Evolutionary conservation across 1,140 invertebrate species (phyloP).

Genomic region (Helicoverpa zea): DNA sequence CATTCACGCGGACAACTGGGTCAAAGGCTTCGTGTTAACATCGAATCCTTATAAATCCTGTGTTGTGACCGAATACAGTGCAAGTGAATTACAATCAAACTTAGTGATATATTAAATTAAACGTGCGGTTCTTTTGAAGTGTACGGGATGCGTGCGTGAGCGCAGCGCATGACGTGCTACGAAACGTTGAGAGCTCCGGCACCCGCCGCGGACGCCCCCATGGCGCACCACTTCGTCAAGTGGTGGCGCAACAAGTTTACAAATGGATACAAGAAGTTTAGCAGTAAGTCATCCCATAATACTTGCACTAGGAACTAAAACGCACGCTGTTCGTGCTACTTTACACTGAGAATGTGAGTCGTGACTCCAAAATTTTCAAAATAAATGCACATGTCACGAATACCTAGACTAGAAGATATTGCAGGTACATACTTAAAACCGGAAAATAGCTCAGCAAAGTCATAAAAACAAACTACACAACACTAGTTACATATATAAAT

Average conservation of each 20-base stretch:
- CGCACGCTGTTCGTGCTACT: neutral
- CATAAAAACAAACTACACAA: constrained; percentile 31
- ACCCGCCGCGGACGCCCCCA: constrained; percentile 87
- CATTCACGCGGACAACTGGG: constrained; percentile 83
- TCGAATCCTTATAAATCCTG: constrained; percentile 63
- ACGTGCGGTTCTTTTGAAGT: constrained; percentile 83
- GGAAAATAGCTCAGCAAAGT: neutral
- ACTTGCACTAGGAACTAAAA: neutral
- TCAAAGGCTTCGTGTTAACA: constrained; percentile 72
- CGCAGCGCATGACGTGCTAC: constrained; percentile 87
- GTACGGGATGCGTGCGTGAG: constrained; percentile 85
- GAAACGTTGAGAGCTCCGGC: constrained; percentile 85
- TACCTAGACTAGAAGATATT: neutral
- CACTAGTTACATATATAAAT: neutral
- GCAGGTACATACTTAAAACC: neutral
- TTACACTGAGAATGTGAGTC: neutral
- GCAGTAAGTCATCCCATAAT: constrained; percentile 84
- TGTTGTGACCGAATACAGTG: constrained; percentile 78
- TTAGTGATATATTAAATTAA: constrained; percentile 69
- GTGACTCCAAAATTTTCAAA: neutral
- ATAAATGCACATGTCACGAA: neutral
- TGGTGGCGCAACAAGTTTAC: constrained; percentile 93
- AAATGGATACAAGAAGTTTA: constrained; percentile 91
- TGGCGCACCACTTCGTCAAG: constrained; percentile 92
- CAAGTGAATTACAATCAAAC: constrained; percentile 65